A percentile compares a stretch with the other conserved stretches of the same genome.
Evolutionary conservation across 2,888 invertebrate species (phyloP).

Genomic region (Leptopilina myrica): DNA sequence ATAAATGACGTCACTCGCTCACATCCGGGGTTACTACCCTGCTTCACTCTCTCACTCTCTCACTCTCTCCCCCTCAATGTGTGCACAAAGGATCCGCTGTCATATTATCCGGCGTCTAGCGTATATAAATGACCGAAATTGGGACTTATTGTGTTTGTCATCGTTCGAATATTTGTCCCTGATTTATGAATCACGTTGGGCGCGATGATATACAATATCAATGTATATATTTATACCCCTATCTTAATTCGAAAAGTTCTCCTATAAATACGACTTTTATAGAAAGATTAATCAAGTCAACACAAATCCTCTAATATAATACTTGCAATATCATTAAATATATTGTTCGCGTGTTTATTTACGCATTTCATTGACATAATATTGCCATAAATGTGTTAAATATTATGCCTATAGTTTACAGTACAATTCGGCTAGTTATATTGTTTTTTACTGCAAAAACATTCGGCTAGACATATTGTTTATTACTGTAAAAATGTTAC

Average conservation of each 20-base stretch:
- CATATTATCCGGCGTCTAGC: slow-evolving; percentile 75
- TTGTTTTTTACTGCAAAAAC: too few relatives aligned
- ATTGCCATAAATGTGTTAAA: too few relatives aligned
- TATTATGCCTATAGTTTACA: too few relatives aligned
- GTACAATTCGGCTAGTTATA: too few relatives aligned
- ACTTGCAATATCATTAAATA: too few relatives aligned
- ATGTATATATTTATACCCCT: background rate
- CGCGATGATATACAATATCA: too few relatives aligned
- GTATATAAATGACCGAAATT: slow-evolving; percentile 77
- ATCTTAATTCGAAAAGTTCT: background rate
- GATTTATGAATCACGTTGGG: slow-evolving; percentile 61
- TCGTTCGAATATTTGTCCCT: slow-evolving; percentile 66
- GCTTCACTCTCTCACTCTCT: slow-evolving; percentile 48
- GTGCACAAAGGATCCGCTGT: slow-evolving; percentile 75
- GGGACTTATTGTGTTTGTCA: slow-evolving; percentile 77
- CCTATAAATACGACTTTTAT: slow-evolving; percentile 1
- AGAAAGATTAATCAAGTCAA: background rate
- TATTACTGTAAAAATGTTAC: too few relatives aligned
- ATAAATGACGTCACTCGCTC: slow-evolving; percentile 76
- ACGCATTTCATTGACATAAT: too few relatives aligned
- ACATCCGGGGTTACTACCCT: slow-evolving; percentile 63
- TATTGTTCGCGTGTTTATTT: too few relatives aligned
- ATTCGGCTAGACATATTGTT: too few relatives aligned
- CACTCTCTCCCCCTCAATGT: slow-evolving; percentile 60
- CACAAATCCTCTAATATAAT: too few relatives aligned